These are phyloP conservation scores for Pangasianodon hypophthalmus DNA, from an alignment of 2,113 vertebrate species.

Conservation along the genomic window DNA sequence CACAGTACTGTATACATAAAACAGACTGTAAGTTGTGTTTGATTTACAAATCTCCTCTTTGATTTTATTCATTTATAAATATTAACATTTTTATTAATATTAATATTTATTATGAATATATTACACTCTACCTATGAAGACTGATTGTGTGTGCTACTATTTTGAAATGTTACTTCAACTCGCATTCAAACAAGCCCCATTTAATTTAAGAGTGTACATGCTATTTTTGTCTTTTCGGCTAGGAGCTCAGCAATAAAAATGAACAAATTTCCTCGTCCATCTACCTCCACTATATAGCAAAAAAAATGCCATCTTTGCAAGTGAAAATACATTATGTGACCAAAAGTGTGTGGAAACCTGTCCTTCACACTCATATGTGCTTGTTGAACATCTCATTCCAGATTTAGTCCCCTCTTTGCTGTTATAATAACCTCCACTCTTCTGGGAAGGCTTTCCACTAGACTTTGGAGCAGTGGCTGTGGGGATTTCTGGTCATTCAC, in stretches of 20 bases:
- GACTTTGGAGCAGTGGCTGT: neutral
- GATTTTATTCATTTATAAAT: neutral
- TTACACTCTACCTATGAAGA: neutral
- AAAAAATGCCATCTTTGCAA: neutral
- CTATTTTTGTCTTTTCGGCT: no score
- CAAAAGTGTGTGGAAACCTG: neutral
- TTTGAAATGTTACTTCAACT: neutral
- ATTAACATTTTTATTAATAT: neutral
- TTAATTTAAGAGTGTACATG: no score
- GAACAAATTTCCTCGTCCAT: no score
- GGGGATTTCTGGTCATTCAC: neutral
- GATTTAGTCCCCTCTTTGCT: neutral
- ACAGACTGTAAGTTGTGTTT: neutral
- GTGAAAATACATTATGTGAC: neutral
- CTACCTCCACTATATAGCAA: neutral
- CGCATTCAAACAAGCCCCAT: neutral
- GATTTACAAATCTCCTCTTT: no score
- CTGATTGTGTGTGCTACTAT: neutral
- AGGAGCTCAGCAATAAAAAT: no score
- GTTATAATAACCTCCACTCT: neutral
- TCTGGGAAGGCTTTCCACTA: neutral
- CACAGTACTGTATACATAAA: neutral
- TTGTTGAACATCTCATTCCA: neutral
- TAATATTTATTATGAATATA: neutral
- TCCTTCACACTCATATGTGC: neutral